These are phyloP conservation scores for Meles meles DNA, from an alignment of 2,113 vertebrate species.

Conservation along the genomic window DNA sequence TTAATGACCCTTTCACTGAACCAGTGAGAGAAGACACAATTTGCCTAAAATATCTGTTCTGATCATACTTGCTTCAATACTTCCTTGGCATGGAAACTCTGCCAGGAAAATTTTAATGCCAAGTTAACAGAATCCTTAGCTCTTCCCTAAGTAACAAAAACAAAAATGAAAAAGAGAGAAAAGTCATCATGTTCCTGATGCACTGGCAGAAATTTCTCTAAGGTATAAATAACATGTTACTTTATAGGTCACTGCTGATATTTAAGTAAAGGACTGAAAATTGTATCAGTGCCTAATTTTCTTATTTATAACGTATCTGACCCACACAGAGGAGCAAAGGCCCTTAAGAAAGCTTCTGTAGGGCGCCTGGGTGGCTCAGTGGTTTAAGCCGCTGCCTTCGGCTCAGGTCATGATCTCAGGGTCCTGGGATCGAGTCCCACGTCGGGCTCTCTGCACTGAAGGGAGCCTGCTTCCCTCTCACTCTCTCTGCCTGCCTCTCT, in stretches of 20 bases:
- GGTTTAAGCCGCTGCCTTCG: no score
- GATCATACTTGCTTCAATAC: neutral
- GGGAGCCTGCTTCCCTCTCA: no score
- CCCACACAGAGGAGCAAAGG: neutral
- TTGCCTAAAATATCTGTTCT: conserved; percentile 32
- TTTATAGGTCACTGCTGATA: neutral
- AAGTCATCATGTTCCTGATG: neutral
- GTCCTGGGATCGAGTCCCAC: no score
- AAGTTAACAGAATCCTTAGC: neutral
- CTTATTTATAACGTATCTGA: neutral
- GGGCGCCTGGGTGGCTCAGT: no score
- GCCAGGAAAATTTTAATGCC: conserved; percentile 11
- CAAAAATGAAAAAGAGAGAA: neutral
- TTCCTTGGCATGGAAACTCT: neutral
- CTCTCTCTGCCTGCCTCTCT: no score
- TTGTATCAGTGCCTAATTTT: neutral
- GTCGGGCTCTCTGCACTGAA: no score
- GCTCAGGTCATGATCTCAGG: no score
- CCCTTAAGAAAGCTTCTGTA: neutral
- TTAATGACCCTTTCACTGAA: conserved; percentile 27
- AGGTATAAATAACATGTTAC: neutral
- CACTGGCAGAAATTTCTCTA: neutral
- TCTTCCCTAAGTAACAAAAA: conserved; percentile 11
- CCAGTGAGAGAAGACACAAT: neutral
- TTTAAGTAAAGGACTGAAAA: conserved; percentile 20